Base-by-base conservation (phyloP, 2,888 invertebrate genomes). In the Epinotia bilunana region DNA sequence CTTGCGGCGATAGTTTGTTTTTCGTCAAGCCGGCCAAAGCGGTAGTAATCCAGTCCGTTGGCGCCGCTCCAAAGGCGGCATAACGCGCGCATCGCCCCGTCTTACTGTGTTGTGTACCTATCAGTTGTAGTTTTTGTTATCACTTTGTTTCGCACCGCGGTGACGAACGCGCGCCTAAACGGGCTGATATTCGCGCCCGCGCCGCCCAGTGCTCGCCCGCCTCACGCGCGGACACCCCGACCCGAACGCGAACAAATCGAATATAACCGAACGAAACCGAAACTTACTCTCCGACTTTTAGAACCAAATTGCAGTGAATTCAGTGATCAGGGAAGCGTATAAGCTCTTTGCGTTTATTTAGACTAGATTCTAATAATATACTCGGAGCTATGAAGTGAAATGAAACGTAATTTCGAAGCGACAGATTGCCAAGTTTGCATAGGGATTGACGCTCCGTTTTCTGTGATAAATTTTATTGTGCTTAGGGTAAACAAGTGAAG, bases 121-220 rank as follows among this genome's bases (percentile, higher is more conserved):
- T 89, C 88, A 89, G 86, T 88, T 79, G 78, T 81, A 84, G 87
- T 87, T 89, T 89, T 90, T 89, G 90, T 92, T 93, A 93, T 93
- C 93, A 93, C 88, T 92, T 86, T 87, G 92, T 88, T 86, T 88
- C 87, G 85, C 86, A 83, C 85, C 79, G 86, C 86, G 84, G 86
- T 87, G 90, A 89, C 88, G 86, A 86, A 85, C 88, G 85, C 80
- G 83, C 87, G 81, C 87, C 87, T 82, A 88, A 86, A 83, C 87
- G 82, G 85, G 86, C 84, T 74, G 83, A 84, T 78, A 80, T 82
- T 63, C 79, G 80, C 82, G 80, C 78, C 77, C 79, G 82, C 82
- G 81, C 83, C 83, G 80, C 83, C 85, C 88, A 88, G 86, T 88
- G 81, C 81, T 84, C 88, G 85, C 85, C 84, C 88, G 86, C 84